phyloP scores from a whole-genome alignment of 2,797 vertebrate species.

The Triplophysa bombifrons region DNA sequence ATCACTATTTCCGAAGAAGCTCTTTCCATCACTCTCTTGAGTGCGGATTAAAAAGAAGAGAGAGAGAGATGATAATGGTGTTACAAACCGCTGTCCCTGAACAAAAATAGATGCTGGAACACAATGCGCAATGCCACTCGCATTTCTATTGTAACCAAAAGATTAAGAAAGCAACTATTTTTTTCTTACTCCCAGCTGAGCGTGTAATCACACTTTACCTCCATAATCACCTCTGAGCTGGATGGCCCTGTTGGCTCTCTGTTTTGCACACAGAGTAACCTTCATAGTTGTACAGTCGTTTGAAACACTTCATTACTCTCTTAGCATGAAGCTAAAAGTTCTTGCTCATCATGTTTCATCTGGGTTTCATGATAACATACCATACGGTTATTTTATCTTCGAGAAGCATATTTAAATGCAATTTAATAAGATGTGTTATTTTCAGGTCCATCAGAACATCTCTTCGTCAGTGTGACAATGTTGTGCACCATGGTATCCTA shows the following conservation, averaged over 20 bases:
- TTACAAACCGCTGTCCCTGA: not conserved
- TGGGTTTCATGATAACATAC: slow-evolving; percentile 8
- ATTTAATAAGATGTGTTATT: slow-evolving; percentile 6
- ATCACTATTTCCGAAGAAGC: not conserved
- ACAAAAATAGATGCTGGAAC: slow-evolving; percentile 2
- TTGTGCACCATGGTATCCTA: too few relatives aligned
- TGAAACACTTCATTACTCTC: slow-evolving; percentile 71
- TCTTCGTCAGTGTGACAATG: not conserved
- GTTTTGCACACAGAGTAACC: slow-evolving; percentile 66
- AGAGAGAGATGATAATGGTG: not conserved
- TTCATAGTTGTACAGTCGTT: slow-evolving; percentile 77
- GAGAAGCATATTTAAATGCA: not conserved
- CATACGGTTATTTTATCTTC: slow-evolving; percentile 8
- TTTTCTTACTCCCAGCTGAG: slow-evolving; percentile 47
- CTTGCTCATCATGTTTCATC: slow-evolving; percentile 1
- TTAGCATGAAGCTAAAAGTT: slow-evolving; percentile 61
- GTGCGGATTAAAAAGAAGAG: not conserved
- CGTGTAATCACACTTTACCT: slow-evolving; percentile 75
- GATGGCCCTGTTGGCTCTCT: slow-evolving; percentile 36
- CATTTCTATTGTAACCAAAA: slow-evolving; percentile 33
- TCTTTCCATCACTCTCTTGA: not conserved
- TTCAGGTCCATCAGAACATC: not conserved
- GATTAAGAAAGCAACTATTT: slow-evolving; percentile 14
- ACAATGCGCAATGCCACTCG: slow-evolving; percentile 15
- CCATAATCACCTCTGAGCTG: slow-evolving; percentile 49